phyloP scores from a whole-genome alignment of 1,140 invertebrate genomes.

The Phthorimaea operculella region DNA sequence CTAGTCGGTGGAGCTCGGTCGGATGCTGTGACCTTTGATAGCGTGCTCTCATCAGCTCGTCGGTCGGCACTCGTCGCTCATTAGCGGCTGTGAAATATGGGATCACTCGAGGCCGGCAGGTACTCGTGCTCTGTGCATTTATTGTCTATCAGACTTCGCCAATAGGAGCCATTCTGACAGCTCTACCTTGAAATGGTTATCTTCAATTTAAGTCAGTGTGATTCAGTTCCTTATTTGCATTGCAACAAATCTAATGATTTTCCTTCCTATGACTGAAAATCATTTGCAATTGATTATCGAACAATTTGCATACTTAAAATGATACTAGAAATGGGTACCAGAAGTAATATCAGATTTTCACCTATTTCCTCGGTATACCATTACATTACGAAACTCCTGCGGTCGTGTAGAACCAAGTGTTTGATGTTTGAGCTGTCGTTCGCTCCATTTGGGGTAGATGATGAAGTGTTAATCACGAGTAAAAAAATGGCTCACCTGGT shows the following conservation, averaged over 20 bases:
- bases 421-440: slow-evolving; percentile 5
- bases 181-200: too few species aligned
- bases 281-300: too few species aligned
- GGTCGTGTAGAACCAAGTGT: neutral
- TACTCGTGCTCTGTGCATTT: neutral
- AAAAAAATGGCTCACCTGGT: slow-evolving; percentile 41
- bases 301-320: too few species aligned
- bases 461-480: slow-evolving; percentile 12
- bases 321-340: too few species aligned
- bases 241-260: too few species aligned
- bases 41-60: slow-evolving; percentile 14
- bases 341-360: too few species aligned
- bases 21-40: slow-evolving; percentile 22
- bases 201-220: too few species aligned
- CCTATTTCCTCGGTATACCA: neutral
- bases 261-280: too few species aligned
- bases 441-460: slow-evolving; percentile 12
- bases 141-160: slow-evolving; percentile 1
- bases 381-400: slow-evolving; percentile 4
- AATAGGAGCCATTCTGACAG: too few species aligned
- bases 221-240: too few species aligned
- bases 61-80: slow-evolving; percentile 7
- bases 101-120: slow-evolving; percentile 10
- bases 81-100: slow-evolving; percentile 16
- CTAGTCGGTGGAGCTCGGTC: slow-evolving; percentile 21